Conservation (phyloP, 2,113 vertebrate genomes). For the Perca fluviatilis region DNA sequence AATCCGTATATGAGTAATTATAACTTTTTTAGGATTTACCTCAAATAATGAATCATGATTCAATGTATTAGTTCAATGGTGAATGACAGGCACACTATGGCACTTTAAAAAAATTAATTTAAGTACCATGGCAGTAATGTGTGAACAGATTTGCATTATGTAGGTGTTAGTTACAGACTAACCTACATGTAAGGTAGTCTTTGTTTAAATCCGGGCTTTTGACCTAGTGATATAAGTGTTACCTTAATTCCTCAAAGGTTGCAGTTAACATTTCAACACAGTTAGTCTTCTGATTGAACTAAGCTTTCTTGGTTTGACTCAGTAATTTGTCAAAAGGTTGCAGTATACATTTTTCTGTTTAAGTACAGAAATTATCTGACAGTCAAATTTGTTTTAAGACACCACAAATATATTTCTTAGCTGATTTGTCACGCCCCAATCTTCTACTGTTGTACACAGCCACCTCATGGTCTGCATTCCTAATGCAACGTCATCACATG, state of each 20-base stretch:
- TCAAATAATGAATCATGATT: neutral
- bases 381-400: neutral
- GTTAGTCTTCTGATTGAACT: too few relatives aligned
- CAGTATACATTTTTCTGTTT: neutral
- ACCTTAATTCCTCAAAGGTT: too few relatives aligned
- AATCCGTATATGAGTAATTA: neutral
- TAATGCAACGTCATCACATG: neutral
- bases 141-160: neutral
- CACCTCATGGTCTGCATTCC: neutral
- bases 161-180: neutral
- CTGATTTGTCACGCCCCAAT: neutral
- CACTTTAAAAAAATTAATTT: neutral
- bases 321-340: conserved; percentile 10
- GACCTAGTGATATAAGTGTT: too few relatives aligned
- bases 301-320: neutral
- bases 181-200: neutral
- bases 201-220: neutral
- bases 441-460: neutral
- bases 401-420: neutral
- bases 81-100: neutral
- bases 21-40: neutral
- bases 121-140: neutral
- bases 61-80: neutral
- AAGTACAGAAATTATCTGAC: too few relatives aligned
- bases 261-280: too few relatives aligned